phyloP scores from a whole-genome alignment of 2,113 vertebrate species.

The Strigops habroptila region DNA sequence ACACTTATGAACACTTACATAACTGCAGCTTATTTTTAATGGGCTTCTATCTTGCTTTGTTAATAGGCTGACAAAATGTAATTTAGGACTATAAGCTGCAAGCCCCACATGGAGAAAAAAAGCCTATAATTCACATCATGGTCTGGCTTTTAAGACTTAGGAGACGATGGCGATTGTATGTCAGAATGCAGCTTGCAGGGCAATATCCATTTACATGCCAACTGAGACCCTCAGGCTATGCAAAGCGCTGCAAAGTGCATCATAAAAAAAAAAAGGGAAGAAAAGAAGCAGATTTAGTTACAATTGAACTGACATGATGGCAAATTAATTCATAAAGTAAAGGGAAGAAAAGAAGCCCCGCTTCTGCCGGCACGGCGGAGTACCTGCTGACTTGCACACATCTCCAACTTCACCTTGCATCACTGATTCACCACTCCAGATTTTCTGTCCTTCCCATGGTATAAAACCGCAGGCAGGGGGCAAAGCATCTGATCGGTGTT shows the following conservation, averaged over 20 bases:
- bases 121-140: slow-evolving; percentile 46
- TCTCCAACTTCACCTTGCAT: background rate
- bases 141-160: slow-evolving; percentile 45
- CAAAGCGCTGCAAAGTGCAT: background rate
- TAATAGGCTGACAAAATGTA: slow-evolving; percentile 59
- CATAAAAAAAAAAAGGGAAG: background rate
- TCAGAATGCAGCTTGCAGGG: slow-evolving; percentile 34
- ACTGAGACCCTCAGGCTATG: background rate
- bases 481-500: background rate
- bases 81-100: slow-evolving; percentile 38
- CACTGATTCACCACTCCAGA: background rate
- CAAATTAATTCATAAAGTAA: slow-evolving; percentile 31
- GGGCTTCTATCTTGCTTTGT: slow-evolving; percentile 52
- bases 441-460: background rate
- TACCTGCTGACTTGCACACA: fast-evolving
- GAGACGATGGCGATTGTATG: slow-evolving; percentile 15
- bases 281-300: background rate
- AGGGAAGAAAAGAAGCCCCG: background rate
- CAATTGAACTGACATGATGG: slow-evolving; percentile 28
- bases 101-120: slow-evolving; percentile 46
- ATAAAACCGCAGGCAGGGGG: background rate
- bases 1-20: slow-evolving; percentile 37
- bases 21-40: slow-evolving; percentile 49
- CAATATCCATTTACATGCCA: slow-evolving; percentile 47
- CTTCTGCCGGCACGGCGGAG: fast-evolving